A percentile compares a stretch with the other conserved stretches of the same genome.
Conservation (phyloP, 2,797 vertebrate species). For the Tarsius wallacei region DNA sequence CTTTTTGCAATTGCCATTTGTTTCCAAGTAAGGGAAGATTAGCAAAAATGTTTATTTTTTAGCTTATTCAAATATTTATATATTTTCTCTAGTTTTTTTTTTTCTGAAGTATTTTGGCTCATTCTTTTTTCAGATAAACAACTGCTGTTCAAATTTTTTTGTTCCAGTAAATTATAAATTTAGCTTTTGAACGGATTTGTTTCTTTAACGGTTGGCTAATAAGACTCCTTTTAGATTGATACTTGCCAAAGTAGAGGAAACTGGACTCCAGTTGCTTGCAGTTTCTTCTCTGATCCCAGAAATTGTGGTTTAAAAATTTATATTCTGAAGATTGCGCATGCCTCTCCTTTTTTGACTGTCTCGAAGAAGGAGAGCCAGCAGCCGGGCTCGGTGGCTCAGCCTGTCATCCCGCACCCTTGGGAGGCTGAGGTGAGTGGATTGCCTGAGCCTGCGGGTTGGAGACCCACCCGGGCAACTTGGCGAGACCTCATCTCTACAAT, state of each 20-base stretch:
- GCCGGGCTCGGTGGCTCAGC: no score
- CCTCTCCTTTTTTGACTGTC: background rate
- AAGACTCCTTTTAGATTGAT: background rate
- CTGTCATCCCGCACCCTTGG: no score
- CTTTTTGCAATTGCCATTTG: conserved; percentile 50
- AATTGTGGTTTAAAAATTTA: conserved; percentile 45
- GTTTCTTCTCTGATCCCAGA: conserved; percentile 55
- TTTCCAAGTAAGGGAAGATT: conserved; percentile 76
- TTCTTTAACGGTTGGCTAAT: conserved; percentile 64
- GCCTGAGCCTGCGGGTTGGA: no score
- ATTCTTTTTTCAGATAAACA: conserved; percentile 77
- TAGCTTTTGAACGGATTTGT: conserved; percentile 55
- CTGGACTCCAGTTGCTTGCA: background rate
- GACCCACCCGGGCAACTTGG: no score
- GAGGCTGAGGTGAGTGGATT: no score
- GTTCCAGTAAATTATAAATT: conserved; percentile 55
- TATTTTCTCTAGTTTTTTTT: conserved; percentile 79
- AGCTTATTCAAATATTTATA: conserved; percentile 84
- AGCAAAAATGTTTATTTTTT: conserved; percentile 80
- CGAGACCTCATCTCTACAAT: no score
- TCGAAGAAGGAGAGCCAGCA: background rate
- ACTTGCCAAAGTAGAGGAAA: conserved; percentile 30
- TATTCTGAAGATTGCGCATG: background rate
- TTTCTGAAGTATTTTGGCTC: conserved; percentile 79
- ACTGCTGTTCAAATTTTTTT: conserved; percentile 65